Evolutionary conservation across 2,113 vertebrate species (phyloP), one percentile per base, ranked within the genome.

Genomic region (Nettapus auritus): DNA sequence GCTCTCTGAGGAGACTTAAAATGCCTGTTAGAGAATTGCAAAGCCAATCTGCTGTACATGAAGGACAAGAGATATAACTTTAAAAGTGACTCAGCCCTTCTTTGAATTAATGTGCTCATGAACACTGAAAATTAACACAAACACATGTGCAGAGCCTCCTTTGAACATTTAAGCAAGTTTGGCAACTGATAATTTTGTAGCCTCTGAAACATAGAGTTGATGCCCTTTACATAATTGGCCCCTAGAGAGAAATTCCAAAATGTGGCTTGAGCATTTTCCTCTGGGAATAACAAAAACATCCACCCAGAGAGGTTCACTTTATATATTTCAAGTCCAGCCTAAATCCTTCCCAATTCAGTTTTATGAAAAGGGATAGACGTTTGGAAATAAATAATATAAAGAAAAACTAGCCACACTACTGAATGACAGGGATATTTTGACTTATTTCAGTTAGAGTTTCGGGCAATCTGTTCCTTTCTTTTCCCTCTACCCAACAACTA

Each of bases 141-240:
- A 88, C 63, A 86, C 91, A 70, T 46, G 40, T 89, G 80, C 63
- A 84, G 34, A 95, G 19, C 57, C 57, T 96, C 94, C 42, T 82
- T n/a, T 83, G 86, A 82, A 60, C 68, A 67, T 59, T 63, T 44
- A 81, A 86, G 88, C 71, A 92, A 96, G 48, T 63, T 44, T 90
- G 86, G 85, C 29, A 95, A 93, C 60, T 42, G 57, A 63, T 33
- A 74, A 78, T 77, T 55, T 77, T 55, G 57, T 55, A 76, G 76
- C 56, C 75, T 92, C 53, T 95, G 66, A 82, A 94, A 94, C 36
- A 26, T 26, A 86, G 46, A 48, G 56, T 91, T 95, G 82, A 82
- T 94, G 81, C 31, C 70, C 96, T 82, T 93, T 86, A 82, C 79
- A 48, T 96, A 97, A 96, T 92, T 96, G 80, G 95, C 42, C 97